Evolutionary conservation across 2,888 invertebrate genomes (phyloP).

Genomic region (Apoda limacodes): DNA sequence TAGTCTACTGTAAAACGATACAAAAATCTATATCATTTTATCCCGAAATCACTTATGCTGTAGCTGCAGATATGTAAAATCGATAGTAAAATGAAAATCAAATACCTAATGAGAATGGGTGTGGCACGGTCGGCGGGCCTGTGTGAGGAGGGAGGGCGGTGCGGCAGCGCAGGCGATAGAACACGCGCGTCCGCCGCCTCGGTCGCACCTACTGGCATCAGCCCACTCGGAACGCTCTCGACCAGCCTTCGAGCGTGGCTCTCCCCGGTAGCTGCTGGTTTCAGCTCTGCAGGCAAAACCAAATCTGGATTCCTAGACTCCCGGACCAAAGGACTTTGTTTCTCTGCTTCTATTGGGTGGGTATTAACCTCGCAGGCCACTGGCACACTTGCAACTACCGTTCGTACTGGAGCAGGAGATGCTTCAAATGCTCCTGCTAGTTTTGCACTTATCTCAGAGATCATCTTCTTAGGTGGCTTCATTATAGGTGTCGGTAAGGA

Average conservation of each 20-base stretch:
- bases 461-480: conserved; percentile 56
- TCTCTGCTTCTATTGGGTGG: conserved; percentile 18
- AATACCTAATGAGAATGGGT: conserved; percentile 47
- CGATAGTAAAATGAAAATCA: conserved; percentile 6
- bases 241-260: conserved; percentile 27
- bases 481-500: conserved; percentile 42
- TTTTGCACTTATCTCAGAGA: conserved; percentile 55
- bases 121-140: conserved; percentile 45
- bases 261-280: conserved; percentile 23
- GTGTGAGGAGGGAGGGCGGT: conserved; percentile 43
- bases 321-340: conserved; percentile 13
- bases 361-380: neutral
- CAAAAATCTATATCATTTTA: too few relatives aligned
- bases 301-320: conserved; percentile 15
- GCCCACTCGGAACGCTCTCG: conserved; percentile 37
- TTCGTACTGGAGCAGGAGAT: conserved; percentile 21
- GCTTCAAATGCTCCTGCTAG: conserved; percentile 46
- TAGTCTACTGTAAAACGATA: too few relatives aligned
- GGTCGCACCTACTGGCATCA: conserved; percentile 48
- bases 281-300: conserved; percentile 15
- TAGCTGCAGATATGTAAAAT: too few relatives aligned
- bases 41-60: too few relatives aligned
- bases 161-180: conserved; percentile 57
- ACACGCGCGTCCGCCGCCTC: conserved; percentile 56
- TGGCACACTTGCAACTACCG: conserved; percentile 10